Evolutionary conservation across 2,797 vertebrate species (phyloP).

Genomic region (Takifugu ocellatus): DNA sequence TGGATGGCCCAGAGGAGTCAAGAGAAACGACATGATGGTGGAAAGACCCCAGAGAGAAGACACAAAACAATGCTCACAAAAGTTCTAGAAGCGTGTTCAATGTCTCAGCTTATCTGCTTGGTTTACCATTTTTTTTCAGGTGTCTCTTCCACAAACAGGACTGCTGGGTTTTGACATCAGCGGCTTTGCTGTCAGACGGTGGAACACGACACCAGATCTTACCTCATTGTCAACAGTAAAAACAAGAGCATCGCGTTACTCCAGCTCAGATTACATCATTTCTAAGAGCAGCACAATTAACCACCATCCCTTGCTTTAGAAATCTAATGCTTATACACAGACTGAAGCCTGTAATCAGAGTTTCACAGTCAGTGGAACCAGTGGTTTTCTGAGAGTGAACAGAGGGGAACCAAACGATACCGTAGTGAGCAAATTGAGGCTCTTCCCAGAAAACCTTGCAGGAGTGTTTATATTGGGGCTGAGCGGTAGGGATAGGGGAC

Average conservation of each 20-base stretch:
- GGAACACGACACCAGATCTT: conserved; percentile 52
- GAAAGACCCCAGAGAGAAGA: conserved; percentile 42
- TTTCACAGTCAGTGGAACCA: conserved; percentile 55
- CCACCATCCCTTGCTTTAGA: conserved; percentile 44
- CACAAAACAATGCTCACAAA: conserved; percentile 5
- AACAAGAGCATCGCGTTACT: conserved; percentile 60
- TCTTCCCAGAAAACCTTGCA: conserved; percentile 54
- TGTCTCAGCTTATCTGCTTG: conserved; percentile 3
- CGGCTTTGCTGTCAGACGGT: conserved; percentile 16
- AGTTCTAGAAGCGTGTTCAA: conserved; percentile 30
- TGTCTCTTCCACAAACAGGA: conserved; percentile 36
- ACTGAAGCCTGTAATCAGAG: conserved; percentile 62
- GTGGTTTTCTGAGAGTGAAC: conserved; percentile 60
- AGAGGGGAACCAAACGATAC: conserved; percentile 48
- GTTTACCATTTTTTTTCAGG: not conserved
- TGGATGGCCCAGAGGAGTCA: conserved; percentile 19
- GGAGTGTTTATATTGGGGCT: conserved; percentile 59
- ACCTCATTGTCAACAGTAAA: conserved; percentile 46
- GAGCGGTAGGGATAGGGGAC: conserved; percentile 38
- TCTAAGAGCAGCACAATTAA: conserved; percentile 52
- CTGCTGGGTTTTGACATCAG: conserved; percentile 55
- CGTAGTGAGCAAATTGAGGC: conserved; percentile 32
- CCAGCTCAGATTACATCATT: conserved; percentile 59
- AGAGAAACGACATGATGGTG: conserved; percentile 38
- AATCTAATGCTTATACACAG: conserved; percentile 53